Conservation (phyloP, 2,797 vertebrate genomes). For the Tangara arthus region DNA sequence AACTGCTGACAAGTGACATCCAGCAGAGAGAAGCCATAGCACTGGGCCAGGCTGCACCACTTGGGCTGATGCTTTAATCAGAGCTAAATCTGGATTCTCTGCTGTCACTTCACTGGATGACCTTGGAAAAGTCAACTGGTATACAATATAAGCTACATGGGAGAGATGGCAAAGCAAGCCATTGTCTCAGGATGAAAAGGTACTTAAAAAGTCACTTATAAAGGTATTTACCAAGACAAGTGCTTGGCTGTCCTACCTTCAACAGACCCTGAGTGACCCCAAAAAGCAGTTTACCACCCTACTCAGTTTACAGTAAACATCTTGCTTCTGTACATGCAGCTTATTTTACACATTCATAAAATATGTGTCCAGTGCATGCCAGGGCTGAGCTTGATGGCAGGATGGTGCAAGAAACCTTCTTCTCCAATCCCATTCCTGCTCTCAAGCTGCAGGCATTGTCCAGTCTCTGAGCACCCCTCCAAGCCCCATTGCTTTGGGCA, state of each 20-base stretch:
- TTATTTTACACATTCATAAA: background rate
- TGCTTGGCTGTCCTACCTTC: background rate
- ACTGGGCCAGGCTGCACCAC: background rate
- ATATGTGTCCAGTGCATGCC: accelerated
- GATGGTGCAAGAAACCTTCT: background rate
- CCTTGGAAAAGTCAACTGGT: background rate
- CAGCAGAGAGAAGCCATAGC: accelerated
- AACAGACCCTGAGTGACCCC: background rate
- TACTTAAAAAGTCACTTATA: background rate
- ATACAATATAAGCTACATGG: background rate
- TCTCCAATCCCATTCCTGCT: background rate
- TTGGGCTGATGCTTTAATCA: background rate
- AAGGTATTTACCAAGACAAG: background rate
- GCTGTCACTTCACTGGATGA: background rate
- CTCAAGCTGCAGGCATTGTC: accelerated
- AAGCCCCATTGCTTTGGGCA: background rate
- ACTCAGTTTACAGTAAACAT: background rate
- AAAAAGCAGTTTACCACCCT: background rate
- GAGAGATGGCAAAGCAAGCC: background rate
- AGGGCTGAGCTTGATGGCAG: accelerated
- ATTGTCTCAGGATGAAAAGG: background rate
- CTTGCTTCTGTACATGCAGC: background rate
- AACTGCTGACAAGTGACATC: background rate
- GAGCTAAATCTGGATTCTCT: background rate
- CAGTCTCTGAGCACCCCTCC: background rate